A percentile compares a stretch with the other conserved stretches of the same genome.
Conservation (phyloP, 2,888 invertebrate genomes). For the Heliconius erato region DNA sequence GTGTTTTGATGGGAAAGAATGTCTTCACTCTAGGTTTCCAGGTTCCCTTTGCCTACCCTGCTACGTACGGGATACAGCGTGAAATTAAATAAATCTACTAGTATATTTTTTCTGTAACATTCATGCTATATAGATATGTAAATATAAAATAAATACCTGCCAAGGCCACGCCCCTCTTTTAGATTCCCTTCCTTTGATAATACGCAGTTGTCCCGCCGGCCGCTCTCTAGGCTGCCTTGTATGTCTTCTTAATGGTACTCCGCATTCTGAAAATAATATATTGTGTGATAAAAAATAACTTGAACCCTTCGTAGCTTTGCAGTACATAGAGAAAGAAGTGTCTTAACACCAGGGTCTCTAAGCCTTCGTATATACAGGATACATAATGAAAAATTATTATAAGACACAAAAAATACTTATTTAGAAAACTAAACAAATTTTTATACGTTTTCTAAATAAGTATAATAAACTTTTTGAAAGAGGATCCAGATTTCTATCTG, state of each 20-base stretch:
- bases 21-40: background rate
- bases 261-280: conserved; percentile 85
- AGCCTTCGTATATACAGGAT: no score
- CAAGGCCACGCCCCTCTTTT: conserved; percentile 93
- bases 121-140: background rate
- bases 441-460: no score
- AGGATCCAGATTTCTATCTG: no score
- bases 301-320: background rate
- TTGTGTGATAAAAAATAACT: background rate
- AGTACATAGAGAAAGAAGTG: no score
- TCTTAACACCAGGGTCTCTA: no score
- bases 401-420: no score
- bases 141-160: conserved; percentile 84
- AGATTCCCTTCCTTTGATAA: conserved; percentile 92
- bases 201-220: conserved; percentile 87
- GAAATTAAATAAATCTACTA: background rate
- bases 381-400: no score
- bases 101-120: no score
- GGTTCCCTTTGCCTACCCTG: background rate
- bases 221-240: conserved; percentile 83
- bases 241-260: conserved; percentile 88
- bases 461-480: no score
- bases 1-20: no score
- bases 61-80: background rate
- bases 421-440: no score